Base-by-base conservation (phyloP, 2,888 invertebrate species). In the Chironomus riparius region DNA sequence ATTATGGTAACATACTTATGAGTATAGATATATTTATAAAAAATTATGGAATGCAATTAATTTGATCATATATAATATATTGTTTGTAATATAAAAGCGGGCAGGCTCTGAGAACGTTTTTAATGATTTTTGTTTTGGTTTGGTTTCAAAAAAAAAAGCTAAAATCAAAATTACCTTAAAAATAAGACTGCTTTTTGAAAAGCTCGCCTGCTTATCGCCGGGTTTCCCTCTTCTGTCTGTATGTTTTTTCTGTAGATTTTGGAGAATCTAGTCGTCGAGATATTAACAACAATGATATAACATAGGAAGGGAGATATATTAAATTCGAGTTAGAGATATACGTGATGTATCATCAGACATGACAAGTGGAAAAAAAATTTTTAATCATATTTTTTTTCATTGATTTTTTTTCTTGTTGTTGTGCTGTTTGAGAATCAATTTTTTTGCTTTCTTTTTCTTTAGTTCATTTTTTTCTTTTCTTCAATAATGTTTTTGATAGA, bases 221-320 rank as follows among this genome's bases (percentile, higher is more conserved):
- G 94, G 93, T 88, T 94, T 93, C 89, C 94, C 94, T 91, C 94
- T 92, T 89, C 94, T 91, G 91, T 94, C 94, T 89, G 94, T 94
- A 92, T 94, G 93, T 92, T 95, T 95, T 94, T 95, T 94, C 93
- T 95, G 94, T 89, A 95, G 94, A 91, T 94, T 95, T 94, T 95
- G 95, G 92, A 94, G 94, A 92, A 95, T 95, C 94, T 95, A 94
- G 74, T 74, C 74, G 72, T 47, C 65, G 65, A 5, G 21, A 38
- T 38, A 38, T 24, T 21, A 21, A 65, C 15, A 18, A 15, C 15
- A 56, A 56, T n/a, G 56, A 18, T 18, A 18, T n/a, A 56, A 18
- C 15, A 72, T 38, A 7, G 56, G 56, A 56, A 56, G 56, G 56
- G 56, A 15, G 15, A 7, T 15, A 56, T 15, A 56, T 56, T 56